phyloP scores from a whole-genome alignment of 2,113 vertebrate genomes.

The Actenoides hombroni region DNA sequence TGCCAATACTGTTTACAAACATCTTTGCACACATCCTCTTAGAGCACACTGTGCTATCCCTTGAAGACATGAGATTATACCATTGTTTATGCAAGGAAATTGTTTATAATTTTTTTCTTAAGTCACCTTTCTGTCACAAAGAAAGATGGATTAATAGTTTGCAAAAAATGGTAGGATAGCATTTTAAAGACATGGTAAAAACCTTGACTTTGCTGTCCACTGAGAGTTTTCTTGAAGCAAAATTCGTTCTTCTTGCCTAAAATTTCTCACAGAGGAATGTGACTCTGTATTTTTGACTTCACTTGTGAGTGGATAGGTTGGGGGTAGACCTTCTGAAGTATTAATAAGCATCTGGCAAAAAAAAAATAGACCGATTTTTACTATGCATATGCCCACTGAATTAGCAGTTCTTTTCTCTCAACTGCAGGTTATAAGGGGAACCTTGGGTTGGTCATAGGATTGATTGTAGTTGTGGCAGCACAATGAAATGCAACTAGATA shows the following conservation, averaged over 20 bases:
- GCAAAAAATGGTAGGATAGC: background rate
- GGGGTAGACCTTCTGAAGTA: background rate
- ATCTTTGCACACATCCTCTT: background rate
- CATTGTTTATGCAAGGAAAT: background rate
- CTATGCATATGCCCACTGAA: background rate
- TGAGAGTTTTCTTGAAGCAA: background rate
- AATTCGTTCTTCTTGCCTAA: background rate
- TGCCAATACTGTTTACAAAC: background rate
- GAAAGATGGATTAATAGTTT: background rate
- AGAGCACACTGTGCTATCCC: background rate
- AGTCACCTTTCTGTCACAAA: background rate
- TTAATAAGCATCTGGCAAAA: background rate
- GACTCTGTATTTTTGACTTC: background rate
- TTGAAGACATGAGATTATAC: background rate
- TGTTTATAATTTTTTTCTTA: too few species aligned
- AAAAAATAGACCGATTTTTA: background rate
- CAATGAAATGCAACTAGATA: background rate
- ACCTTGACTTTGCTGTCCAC: background rate
- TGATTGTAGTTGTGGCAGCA: background rate
- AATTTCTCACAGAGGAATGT: background rate
- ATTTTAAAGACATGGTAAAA: background rate
- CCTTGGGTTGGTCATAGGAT: background rate
- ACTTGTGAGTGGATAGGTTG: background rate
- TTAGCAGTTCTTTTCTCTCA: background rate
- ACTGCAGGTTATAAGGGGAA: background rate